phyloP scores from a whole-genome alignment of 2,888 invertebrate genomes.

The Coleophora flavipennella region DNA sequence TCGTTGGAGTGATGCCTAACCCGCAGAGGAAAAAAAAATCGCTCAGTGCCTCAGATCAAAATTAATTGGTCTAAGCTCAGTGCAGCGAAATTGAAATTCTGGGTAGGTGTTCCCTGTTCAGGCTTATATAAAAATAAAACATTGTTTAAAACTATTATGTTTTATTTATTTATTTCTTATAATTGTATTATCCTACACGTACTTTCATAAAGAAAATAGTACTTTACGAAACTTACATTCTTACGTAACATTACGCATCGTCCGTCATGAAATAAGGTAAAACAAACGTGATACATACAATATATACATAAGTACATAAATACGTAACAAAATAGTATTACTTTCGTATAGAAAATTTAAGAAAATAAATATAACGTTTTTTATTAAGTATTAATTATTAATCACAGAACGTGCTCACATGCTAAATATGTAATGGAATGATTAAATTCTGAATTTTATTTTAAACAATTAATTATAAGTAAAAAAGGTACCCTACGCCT shows the following conservation, averaged over 20 bases:
- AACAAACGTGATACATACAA: slow-evolving; percentile 24
- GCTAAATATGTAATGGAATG: slow-evolving; percentile 55
- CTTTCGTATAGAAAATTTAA: not conserved
- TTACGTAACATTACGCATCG: slow-evolving; percentile 42
- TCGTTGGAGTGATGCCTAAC: too few relatives aligned
- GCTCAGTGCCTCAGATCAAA: too few relatives aligned
- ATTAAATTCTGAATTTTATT: slow-evolving; percentile 28
- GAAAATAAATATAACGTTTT: slow-evolving; percentile 24
- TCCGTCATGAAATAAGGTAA: slow-evolving; percentile 22
- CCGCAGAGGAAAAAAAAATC: too few relatives aligned
- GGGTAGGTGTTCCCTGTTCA: too few relatives aligned
- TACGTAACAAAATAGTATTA: slow-evolving; percentile 43
- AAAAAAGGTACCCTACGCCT: too few relatives aligned
- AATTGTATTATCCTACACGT: slow-evolving; percentile 47
- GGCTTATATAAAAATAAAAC: not conserved
- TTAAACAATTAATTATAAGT: slow-evolving; percentile 37
- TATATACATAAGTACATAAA: slow-evolving; percentile 20
- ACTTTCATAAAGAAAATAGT: slow-evolving; percentile 48
- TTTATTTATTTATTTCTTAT: not conserved
- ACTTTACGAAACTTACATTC: slow-evolving; percentile 55
- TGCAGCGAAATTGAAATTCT: too few relatives aligned
- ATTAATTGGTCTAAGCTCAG: too few relatives aligned
- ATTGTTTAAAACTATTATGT: not conserved
- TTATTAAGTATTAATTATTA: slow-evolving; percentile 36
- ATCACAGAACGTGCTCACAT: slow-evolving; percentile 58